A percentile compares a stretch with the other conserved stretches of the same genome.
These are phyloP conservation scores for Thaumetopoea pityocampa DNA, from an alignment of 1,140 invertebrate genomes.

Conservation along the genomic window DNA sequence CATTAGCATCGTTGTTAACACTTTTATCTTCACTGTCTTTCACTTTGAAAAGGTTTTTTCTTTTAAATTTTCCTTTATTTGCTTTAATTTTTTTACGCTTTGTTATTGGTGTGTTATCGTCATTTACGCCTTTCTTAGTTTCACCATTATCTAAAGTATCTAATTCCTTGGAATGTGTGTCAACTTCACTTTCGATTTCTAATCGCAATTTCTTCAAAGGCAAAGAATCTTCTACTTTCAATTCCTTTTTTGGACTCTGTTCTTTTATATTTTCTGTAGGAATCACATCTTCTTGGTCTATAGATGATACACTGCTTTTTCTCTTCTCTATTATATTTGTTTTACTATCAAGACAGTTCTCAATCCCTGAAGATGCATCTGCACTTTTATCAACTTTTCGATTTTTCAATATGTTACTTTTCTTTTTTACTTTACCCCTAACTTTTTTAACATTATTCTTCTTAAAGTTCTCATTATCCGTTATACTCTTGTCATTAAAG, in stretches of 20 bases:
- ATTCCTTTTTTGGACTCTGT: constrained; percentile 43
- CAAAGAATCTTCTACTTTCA: constrained; percentile 49
- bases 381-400: constrained; percentile 44
- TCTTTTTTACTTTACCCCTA: constrained; percentile 53
- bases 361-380: constrained; percentile 41
- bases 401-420: constrained; percentile 37
- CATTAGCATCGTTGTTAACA: constrained; percentile 32
- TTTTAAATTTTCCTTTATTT: constrained; percentile 58
- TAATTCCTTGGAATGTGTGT: constrained; percentile 55
- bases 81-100: constrained; percentile 67
- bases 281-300: constrained; percentile 39
- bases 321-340: constrained; percentile 65
- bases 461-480: constrained; percentile 46
- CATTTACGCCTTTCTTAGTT: constrained; percentile 28
- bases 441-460: constrained; percentile 52
- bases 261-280: constrained; percentile 47
- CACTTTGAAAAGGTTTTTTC: constrained; percentile 40
- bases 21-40: constrained; percentile 34
- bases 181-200: constrained; percentile 48
- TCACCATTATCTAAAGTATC: constrained; percentile 37
- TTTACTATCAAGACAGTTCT: constrained; percentile 57
- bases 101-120: constrained; percentile 33
- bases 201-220: constrained; percentile 63
- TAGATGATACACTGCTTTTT: constrained; percentile 65
- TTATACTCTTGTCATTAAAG: constrained; percentile 50